A percentile compares a stretch with the other conserved stretches of the same genome.
Evolutionary conservation across 2,888 invertebrate genomes (phyloP).

Genomic region (Helleia helle): DNA sequence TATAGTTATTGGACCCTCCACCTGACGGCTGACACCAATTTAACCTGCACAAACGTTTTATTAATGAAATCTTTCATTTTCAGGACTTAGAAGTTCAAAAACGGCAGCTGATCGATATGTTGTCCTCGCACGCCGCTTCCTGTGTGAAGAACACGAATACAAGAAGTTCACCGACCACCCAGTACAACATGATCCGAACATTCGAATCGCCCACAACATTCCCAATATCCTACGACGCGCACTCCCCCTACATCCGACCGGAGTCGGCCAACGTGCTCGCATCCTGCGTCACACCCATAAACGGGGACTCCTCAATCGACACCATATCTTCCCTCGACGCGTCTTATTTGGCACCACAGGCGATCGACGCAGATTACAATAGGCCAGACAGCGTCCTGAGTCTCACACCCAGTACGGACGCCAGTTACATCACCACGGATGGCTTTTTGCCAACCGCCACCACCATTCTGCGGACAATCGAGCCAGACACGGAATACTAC

Average conservation of each 20-base stretch:
- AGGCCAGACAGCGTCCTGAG: conserved; percentile 64
- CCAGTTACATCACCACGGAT: conserved; percentile 49
- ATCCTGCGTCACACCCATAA: conserved; percentile 52
- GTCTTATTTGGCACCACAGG: conserved; percentile 49
- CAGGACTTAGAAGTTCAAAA: conserved; percentile 87
- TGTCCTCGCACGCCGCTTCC: conserved; percentile 81
- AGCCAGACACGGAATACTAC: conserved; percentile 68
- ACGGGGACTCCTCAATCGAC: conserved; percentile 55
- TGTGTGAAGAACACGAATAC: conserved; percentile 75
- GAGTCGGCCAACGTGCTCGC: conserved; percentile 69
- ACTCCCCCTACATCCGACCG: conserved; percentile 66
- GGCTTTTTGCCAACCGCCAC: conserved; percentile 60
- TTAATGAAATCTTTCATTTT: conserved; percentile 22
- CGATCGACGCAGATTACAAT: conserved; percentile 53
- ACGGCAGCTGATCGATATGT: conserved; percentile 84
- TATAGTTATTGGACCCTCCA: too few relatives aligned
- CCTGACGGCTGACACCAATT: too few relatives aligned
- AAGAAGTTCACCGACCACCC: conserved; percentile 49
- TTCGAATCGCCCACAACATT: conserved; percentile 63
- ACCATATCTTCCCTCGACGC: conserved; percentile 53
- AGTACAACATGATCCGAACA: conserved; percentile 58
- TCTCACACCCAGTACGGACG: conserved; percentile 44
- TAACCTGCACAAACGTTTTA: too few relatives aligned
- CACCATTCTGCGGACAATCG: conserved; percentile 66
- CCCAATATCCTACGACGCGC: conserved; percentile 55